Conservation (phyloP, 2,888 invertebrate species). For the Sussaba pulchella region DNA sequence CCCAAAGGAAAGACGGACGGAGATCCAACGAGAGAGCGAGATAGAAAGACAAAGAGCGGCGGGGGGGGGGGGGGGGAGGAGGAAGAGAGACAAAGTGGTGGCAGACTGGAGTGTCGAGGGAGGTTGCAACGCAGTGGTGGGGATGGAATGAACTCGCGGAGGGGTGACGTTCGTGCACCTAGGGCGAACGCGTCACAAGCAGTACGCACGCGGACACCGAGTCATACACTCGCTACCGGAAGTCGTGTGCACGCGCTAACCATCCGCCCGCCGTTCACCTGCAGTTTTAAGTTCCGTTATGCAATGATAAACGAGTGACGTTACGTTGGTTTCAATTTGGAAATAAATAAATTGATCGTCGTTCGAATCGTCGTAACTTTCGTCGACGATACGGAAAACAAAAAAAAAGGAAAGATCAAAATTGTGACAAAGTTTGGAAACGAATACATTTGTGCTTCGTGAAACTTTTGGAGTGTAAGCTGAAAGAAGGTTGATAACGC, state of each 20-base stretch:
- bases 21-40: constrained; percentile 19
- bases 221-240: constrained; percentile 71
- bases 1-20: constrained; percentile 39
- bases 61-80: constrained; percentile 52
- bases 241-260: constrained; percentile 64
- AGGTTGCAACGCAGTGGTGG: constrained; percentile 44
- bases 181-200: constrained; percentile 75
- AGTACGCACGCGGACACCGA: constrained; percentile 79
- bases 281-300: constrained; percentile 38
- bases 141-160: constrained; percentile 44
- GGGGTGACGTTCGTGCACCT: constrained; percentile 67
- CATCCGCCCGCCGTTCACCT: constrained; percentile 61
- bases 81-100: constrained; percentile 35
- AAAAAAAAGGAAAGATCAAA: neutral
- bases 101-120: constrained; percentile 39
- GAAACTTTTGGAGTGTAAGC: neutral
- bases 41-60: neutral
- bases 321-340: neutral
- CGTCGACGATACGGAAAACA: neutral
- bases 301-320: constrained; percentile 30
- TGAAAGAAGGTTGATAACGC: neutral
- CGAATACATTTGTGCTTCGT: constrained; percentile 10
- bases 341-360: neutral
- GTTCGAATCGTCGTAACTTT: neutral
- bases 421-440: neutral